Conservation (phyloP, 2,113 vertebrate species). For the Seriola rivoliana region DNA sequence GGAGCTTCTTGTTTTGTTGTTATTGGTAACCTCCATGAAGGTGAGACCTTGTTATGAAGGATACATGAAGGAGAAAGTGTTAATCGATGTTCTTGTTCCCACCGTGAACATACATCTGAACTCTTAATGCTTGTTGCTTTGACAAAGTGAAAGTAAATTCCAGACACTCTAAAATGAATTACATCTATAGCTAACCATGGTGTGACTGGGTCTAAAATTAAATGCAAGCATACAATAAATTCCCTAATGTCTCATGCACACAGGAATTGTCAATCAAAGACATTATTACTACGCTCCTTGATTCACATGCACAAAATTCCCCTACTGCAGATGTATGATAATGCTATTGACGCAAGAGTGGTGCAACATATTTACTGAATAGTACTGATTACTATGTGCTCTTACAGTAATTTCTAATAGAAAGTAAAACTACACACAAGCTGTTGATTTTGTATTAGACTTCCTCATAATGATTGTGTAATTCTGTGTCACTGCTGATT, state of each 20-base stretch:
- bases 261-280: neutral
- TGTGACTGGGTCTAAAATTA: neutral
- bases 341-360: too few species aligned
- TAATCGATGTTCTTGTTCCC: neutral
- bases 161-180: neutral
- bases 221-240: neutral
- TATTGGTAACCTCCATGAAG: neutral
- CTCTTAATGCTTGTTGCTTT: constrained; percentile 1
- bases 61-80: neutral
- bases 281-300: neutral
- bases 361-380: too few species aligned
- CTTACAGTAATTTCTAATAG: neutral
- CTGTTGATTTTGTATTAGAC: neutral
- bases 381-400: too few species aligned
- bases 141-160: neutral
- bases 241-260: neutral
- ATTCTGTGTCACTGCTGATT: neutral
- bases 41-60: neutral
- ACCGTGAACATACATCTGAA: neutral
- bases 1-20: neutral
- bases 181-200: neutral
- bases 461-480: neutral
- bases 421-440: neutral
- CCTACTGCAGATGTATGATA: neutral
- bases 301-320: neutral